Base-by-base conservation (phyloP, 1,140 invertebrate species). In the Geopemphigus sp. region DNA sequence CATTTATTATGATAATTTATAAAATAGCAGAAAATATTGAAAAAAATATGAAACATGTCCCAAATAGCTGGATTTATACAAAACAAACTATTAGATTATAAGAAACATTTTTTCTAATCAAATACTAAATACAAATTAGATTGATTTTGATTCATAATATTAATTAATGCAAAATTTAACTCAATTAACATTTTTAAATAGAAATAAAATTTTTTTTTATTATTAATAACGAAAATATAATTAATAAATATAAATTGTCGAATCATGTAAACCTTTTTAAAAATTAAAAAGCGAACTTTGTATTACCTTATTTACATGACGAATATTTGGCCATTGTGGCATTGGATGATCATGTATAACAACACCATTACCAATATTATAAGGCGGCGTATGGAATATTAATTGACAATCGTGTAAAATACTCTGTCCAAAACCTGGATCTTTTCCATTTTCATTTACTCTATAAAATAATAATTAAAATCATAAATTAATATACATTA, bases 361-460 rank as follows among this genome's bases (percentile, higher is more conserved):
- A n/a, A 94, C 90, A 83, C 93, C 91, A 82, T 92, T 89, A 26
- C 91, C 88, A 50, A 78, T 61, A 82, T 92, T 93, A 83, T 95
- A 95, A 0, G 94, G 94, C 0, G 93, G 92, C 1, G 94, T 94
- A 81, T 96, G 92, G 85, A 97, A 96, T 39, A 98, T 91, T n/a
- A 97, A 86, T 84, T 94, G 92, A 56, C 91, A 91, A 68, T 92
- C 90, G 84, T 96, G 93, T 14, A 98, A 87, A 82, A 98, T 91
- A 84, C 96, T 98, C 84, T 98, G 95, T 4, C 95, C 96, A 85
- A 95, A 98, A 0, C 95, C 95, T 82, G 90, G 90, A 85, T 92
- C 91, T 83, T 89, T 88, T 29, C 89, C 90, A 22, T 87, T 84
- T 63, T 90, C 88, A 82, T 90, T 88, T n/a, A 91, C 88, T 82